Base-by-base conservation (phyloP, 2,113 vertebrate genomes). In the Calidris pygmaea region DNA sequence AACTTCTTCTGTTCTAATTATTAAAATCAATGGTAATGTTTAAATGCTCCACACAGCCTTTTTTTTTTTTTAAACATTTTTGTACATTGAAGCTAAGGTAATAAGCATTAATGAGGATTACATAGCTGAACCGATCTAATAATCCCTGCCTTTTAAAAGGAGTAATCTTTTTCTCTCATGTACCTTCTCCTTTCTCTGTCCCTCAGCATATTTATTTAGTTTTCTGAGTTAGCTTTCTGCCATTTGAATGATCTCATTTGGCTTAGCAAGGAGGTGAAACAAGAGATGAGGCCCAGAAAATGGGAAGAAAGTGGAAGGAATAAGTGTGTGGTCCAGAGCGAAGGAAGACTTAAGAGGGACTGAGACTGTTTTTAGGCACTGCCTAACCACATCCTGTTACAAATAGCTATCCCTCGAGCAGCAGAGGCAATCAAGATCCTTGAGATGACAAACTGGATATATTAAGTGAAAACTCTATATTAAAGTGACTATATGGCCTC, bases 301-400 rank as follows among this genome's bases (percentile, higher is more conserved):
- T 89, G 24, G 7, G 14, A 71, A 12, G 6, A 47, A 81, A 66
- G 6, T 21, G 8, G 26, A 87, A 80, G 35, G 24, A 77, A 75
- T 35, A 7, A 77, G 4, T 12, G 23, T 0, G 0, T 24, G 15
- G 13, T 22, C 27, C 34, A 41, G 35, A 71, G 12, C 66, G 17
- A 73, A 52, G 21, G 66, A 41, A 53, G 41, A 30, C 43, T 35
- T 34, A 27, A 34, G 34, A 14, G 19, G 30, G 37, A 30, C 35
- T 56, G 16, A 11, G 11, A 60, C 8, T 55, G 22, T 55, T 22
- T 72, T 84, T 23, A 48, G 32, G 16, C 9, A 24, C 19, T 47
- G 6, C 19, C 70, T 35, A 39, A 70, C 10, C 12, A 21, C 22
- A 23, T 7, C 12, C 20, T 70, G 6, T 23, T 84, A 45, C 2